phyloP scores from a whole-genome alignment of 2,888 invertebrate genomes.

The Agrenia bidenticulata region DNA sequence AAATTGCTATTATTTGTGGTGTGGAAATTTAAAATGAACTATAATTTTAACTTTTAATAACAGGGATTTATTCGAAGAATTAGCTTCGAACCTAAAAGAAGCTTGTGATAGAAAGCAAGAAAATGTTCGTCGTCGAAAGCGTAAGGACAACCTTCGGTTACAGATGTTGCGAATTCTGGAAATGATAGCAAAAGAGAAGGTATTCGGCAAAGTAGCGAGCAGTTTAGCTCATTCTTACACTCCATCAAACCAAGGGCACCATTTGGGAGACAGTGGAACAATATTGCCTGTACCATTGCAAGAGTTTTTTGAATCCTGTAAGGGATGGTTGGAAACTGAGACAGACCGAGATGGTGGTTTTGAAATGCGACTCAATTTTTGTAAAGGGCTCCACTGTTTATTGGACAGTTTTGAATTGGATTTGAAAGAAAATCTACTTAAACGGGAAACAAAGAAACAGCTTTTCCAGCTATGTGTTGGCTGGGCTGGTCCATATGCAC shows the following conservation, averaged over 20 bases:
- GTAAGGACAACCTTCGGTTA: conserved; percentile 87
- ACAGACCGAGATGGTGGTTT: conserved; percentile 50
- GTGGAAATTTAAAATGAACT: background rate
- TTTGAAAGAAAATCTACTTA: conserved; percentile 68
- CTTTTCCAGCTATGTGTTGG: conserved; percentile 88
- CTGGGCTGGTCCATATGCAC: conserved; percentile 88
- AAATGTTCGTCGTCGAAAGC: conserved; percentile 84
- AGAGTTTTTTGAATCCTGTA: conserved; percentile 50
- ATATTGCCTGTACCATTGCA: conserved; percentile 42
- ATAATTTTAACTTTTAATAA: conserved; percentile 22
- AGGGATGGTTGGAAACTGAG: conserved; percentile 51
- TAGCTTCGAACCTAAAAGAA: conserved; percentile 86
- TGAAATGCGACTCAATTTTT: conserved; percentile 50
- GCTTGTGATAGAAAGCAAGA: conserved; percentile 97
- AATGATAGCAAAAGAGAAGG: conserved; percentile 86
- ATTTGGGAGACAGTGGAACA: conserved; percentile 36
- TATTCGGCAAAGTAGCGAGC: conserved; percentile 65
- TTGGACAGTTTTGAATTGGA: conserved; percentile 50
- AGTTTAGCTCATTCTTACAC: conserved; percentile 33
- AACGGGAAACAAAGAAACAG: conserved; percentile 80
- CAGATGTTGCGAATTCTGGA: conserved; percentile 90
- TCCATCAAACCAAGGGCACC: conserved; percentile 41
- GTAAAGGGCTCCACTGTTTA: conserved; percentile 41
- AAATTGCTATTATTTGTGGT: background rate
- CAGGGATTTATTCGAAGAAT: conserved; percentile 95